Evolutionary conservation across 2,888 invertebrate species (phyloP), one percentile per base, ranked within the genome.

Genomic region (Microplitis manilae): DNA sequence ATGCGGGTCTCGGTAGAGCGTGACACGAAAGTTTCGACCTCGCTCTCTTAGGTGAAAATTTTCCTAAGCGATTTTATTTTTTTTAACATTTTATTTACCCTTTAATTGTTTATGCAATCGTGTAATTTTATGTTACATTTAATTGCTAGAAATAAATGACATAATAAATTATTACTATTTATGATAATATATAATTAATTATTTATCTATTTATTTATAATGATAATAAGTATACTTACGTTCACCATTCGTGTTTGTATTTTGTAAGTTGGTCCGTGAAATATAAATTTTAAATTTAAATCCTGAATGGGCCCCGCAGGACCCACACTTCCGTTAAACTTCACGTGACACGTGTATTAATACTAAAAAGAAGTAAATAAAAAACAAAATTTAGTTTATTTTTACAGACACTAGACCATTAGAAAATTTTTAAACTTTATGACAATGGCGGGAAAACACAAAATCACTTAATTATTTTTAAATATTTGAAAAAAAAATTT

Each of bases 261-360:
- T 73, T 20, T 5, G 8, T 65, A 13, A n/a, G 4, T 30, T 8
- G 39, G 61, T 72, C 9, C 5, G 15, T 15, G 13, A n/a, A 39
- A 41, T 50, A 13, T 15, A 13, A 39, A 7, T 50, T 40, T 68
- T 4, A 68, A 75, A 74, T 20, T 50, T 59, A 80, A 76, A 77
- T 76, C 69, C 62, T 71, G 15, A 71, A 76, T 68, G 81, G 82
- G 80, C 78, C 81, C 81, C 70, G 71, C 30, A 50, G 82, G 81
- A 81, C 82, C 82, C 81, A 9, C 71, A 69, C 77, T 77, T 71
- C 20, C 64, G 17, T 15, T 20, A 60, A 50, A 65, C 41, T 71
- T 64, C 30, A 41, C 39, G 50, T 50, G 50, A 50, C 50, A 50
- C 50, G 50, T 50, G 50, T 50, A 50, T 50, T 13, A 50, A 50